Conservation (phyloP, 2,113 vertebrate species). For the Morone saxatilis region DNA sequence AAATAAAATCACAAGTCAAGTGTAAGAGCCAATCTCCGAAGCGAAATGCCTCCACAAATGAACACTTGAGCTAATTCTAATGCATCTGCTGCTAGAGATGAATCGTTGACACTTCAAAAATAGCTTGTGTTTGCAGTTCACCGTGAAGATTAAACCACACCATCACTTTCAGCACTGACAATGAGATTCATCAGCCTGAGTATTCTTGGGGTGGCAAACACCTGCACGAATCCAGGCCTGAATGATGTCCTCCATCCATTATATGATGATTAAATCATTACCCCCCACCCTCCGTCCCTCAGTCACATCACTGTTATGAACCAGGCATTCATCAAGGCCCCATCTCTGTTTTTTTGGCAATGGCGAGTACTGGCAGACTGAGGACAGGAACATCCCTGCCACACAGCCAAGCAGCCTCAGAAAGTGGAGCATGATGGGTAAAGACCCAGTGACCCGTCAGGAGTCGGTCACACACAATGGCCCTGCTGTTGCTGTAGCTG, state of each 20-base stretch:
- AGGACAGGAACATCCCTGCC: slow-evolving; percentile 17
- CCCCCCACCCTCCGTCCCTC: slow-evolving; percentile 36
- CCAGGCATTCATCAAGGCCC: slow-evolving; percentile 69
- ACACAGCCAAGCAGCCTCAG: slow-evolving; percentile 23
- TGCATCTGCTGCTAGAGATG: slow-evolving; percentile 48
- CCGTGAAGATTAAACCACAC: slow-evolving; percentile 61
- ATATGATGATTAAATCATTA: slow-evolving; percentile 74
- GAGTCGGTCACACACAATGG: slow-evolving; percentile 25
- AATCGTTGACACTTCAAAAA: slow-evolving; percentile 55
- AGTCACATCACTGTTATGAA: slow-evolving; percentile 62
- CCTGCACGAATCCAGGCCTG: slow-evolving; percentile 69
- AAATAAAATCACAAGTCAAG: slow-evolving; percentile 1
- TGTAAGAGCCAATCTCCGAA: background rate
- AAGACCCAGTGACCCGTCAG: slow-evolving; percentile 59
- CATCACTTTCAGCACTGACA: slow-evolving; percentile 62
- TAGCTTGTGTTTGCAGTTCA: slow-evolving; percentile 62
- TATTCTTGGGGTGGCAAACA: slow-evolving; percentile 68
- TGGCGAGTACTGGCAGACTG: slow-evolving; percentile 19
- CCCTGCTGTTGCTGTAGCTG: slow-evolving; percentile 11
- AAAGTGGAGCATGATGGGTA: slow-evolving; percentile 60
- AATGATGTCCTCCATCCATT: slow-evolving; percentile 79
- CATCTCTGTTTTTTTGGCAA: slow-evolving; percentile 43
- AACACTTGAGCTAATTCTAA: slow-evolving; percentile 51
- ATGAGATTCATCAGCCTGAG: slow-evolving; percentile 71
- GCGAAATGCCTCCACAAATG: slow-evolving; percentile 23